phyloP scores from a whole-genome alignment of 2,888 invertebrate genomes.

The Conchocele bisecta region DNA sequence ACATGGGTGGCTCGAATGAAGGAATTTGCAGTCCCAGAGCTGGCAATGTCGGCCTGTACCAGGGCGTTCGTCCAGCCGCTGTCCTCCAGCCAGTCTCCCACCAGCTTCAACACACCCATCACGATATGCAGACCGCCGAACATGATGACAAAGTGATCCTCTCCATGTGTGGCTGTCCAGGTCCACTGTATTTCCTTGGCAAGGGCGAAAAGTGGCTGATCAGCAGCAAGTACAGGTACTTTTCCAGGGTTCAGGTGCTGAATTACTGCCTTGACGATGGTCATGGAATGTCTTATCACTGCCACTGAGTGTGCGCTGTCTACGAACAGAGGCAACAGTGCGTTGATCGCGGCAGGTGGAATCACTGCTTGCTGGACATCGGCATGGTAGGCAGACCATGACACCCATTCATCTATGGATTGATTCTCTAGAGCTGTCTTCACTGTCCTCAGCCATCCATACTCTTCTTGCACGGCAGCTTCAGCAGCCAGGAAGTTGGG shows the following conservation, averaged over 20 bases:
- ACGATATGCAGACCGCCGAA: conserved; percentile 75
- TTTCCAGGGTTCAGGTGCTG: conserved; percentile 56
- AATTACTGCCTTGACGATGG: neutral
- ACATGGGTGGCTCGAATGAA: conserved; percentile 33
- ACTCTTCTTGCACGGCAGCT: too few species aligned
- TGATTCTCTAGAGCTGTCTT: too few species aligned
- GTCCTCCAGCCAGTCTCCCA: conserved; percentile 62
- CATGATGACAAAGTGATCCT: conserved; percentile 66
- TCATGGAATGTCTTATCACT: conserved; percentile 16
- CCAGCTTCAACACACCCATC: conserved; percentile 62
- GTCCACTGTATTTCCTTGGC: conserved; percentile 63
- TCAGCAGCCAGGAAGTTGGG: too few species aligned
- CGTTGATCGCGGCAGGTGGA: too few species aligned
- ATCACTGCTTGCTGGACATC: too few species aligned
- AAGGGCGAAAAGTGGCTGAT: conserved; percentile 67
- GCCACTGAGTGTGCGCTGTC: conserved; percentile 13
- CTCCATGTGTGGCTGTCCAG: conserved; percentile 57
- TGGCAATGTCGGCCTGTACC: conserved; percentile 27
- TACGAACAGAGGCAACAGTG: conserved; percentile 29
- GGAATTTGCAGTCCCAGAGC: conserved; percentile 35
- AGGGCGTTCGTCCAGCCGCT: conserved; percentile 67
- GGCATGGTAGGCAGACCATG: too few species aligned
- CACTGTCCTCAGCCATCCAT: too few species aligned
- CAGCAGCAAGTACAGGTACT: conserved; percentile 54
- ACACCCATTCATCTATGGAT: too few species aligned